Evolutionary conservation across 92 coral and sea anemone species (phyloP).

Genomic region (Porites lobata): DNA sequence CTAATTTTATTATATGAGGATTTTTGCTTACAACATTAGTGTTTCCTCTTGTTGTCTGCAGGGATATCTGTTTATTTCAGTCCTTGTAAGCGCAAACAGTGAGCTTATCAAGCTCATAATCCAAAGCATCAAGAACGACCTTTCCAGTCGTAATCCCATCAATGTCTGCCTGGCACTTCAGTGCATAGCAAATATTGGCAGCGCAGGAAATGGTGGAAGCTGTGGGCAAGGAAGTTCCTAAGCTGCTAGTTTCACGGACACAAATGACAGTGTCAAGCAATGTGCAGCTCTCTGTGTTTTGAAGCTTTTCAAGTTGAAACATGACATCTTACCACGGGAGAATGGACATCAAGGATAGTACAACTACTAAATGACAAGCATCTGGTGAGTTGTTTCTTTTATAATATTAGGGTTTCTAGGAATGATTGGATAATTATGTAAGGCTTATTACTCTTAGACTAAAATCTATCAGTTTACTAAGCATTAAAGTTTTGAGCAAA

Average conservation of each 20-base stretch:
- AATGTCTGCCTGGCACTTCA: slow-evolving; percentile 96
- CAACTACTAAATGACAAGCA: slow-evolving; percentile 97
- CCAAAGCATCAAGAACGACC: slow-evolving; percentile 97
- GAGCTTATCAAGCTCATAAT: slow-evolving; percentile 94
- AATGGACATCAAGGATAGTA: slow-evolving; percentile 99
- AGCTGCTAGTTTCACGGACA: slow-evolving; percentile 95
- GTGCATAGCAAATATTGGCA: slow-evolving; percentile 97
- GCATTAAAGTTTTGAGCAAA: too few relatives aligned
- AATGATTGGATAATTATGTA: too few relatives aligned
- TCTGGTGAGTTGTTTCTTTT: slow-evolving; percentile 61
- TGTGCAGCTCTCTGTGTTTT: slow-evolving; percentile 95
- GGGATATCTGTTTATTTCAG: slow-evolving; percentile 97
- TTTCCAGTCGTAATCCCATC: slow-evolving; percentile 96
- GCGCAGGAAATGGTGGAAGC: slow-evolving; percentile 98
- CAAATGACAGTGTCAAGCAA: slow-evolving; percentile 97
- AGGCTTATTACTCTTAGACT: too few relatives aligned
- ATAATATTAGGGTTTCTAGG: too few relatives aligned
- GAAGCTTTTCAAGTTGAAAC: slow-evolving; percentile 88
- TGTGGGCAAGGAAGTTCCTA: slow-evolving; percentile 95
- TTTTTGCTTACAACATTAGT: neutral
- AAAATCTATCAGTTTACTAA: too few relatives aligned
- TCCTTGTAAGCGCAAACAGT: slow-evolving; percentile 97
- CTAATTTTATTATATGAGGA: neutral
- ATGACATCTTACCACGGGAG: slow-evolving; percentile 90
- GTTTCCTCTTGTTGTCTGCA: slow-evolving; percentile 14